phyloP scores from a whole-genome alignment of 23 tunicate species.

The Halocynthia roretzi region DNA sequence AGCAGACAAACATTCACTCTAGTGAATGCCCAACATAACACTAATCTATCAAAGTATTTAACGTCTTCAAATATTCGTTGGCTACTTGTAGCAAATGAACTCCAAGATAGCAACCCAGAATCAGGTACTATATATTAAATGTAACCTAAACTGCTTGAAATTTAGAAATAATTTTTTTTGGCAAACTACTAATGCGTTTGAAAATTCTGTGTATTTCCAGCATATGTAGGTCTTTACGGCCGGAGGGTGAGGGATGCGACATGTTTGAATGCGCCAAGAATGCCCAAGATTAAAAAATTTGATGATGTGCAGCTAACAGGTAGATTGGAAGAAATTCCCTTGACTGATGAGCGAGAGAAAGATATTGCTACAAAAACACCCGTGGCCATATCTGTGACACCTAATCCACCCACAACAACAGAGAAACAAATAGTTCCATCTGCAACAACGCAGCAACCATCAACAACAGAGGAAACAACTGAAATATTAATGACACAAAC shows the following conservation, averaged over 20 bases:
- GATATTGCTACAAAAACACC: not conserved
- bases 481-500: not conserved
- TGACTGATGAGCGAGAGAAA: not conserved
- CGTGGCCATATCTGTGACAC: not conserved
- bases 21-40: conserved; percentile 8
- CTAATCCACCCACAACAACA: conserved; percentile 11
- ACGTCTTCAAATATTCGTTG: not conserved
- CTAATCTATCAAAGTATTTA: conserved; percentile 1
- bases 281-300: not conserved
- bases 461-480: not conserved
- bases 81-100: conserved; percentile 2
- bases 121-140: not conserved
- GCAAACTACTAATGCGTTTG: not conserved
- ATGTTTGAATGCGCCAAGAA: conserved; percentile 9
- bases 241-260: conserved; percentile 12
- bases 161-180: not conserved
- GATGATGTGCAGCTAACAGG: not conserved
- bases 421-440: not conserved
- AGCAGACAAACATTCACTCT: conserved; percentile 12
- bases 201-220: conserved; percentile 6
- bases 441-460: not conserved
- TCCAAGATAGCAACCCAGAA: not conserved
- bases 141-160: not conserved
- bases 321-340: not conserved
- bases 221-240: conserved; percentile 11